phyloP scores from a whole-genome alignment of 2,797 vertebrate species.

The Alcedo atthis region DNA sequence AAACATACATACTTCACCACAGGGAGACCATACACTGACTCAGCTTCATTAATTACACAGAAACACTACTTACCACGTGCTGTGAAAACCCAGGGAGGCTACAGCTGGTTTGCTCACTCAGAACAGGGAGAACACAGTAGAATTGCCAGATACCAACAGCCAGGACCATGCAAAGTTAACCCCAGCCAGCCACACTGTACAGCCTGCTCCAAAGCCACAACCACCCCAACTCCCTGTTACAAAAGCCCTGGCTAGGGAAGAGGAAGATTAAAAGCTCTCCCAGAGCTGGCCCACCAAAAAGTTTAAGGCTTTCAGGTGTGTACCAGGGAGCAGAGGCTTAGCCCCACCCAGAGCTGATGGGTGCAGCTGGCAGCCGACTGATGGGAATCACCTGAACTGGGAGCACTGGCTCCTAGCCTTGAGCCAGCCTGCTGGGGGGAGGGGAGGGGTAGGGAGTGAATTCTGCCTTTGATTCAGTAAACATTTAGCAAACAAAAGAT shows the following conservation, averaged over 20 bases:
- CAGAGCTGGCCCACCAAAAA: neutral
- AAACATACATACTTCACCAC: neutral
- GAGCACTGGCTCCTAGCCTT: no score
- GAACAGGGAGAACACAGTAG: fast-evolving
- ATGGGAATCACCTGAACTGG: neutral
- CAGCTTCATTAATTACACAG: neutral
- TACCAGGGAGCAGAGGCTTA: neutral
- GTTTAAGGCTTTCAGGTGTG: neutral
- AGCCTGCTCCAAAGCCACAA: neutral
- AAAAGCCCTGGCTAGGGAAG: fast-evolving
- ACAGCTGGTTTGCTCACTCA: neutral
- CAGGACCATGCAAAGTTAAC: fast-evolving
- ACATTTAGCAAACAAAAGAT: neutral
- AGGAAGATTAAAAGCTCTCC: fast-evolving
- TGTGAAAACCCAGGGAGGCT: fast-evolving
- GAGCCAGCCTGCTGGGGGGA: neutral
- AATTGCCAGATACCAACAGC: neutral
- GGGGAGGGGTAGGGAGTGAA: no score
- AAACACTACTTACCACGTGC: neutral
- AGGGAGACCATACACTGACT: fast-evolving
- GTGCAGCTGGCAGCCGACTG: neutral
- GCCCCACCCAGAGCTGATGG: neutral
- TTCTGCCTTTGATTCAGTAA: neutral
- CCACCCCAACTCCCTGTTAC: fast-evolving
- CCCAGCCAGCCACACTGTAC: fast-evolving